Base-by-base conservation (phyloP, 2,888 invertebrate genomes). In the Cryptocheilus praepositus region DNA sequence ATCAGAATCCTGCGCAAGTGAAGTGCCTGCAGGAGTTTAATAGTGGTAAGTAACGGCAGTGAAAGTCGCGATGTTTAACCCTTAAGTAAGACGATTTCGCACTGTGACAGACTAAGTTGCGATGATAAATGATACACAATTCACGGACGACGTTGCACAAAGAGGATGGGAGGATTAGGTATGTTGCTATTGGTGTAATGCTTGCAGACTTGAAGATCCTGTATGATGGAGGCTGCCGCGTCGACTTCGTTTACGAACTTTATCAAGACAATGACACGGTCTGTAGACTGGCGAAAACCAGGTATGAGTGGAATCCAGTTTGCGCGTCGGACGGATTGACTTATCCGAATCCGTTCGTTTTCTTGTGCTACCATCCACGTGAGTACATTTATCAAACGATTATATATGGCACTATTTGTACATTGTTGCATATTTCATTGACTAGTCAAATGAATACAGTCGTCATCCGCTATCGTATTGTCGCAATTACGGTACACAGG, bases 221-320 rank as follows among this genome's bases (percentile, higher is more conserved):
- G 19, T 81, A 84, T 51, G 79, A 81, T 16, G 82, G 84, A 11
- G 83, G 83, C 11, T 86, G 85, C 71, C 79, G 63, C 7, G 77
- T 82, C 16, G 60, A 71, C 4, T 77, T 82, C 43, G 81, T 82
- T 13, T 67, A 79, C 22, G 52, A 62, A 7, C n/a, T 72, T 25
- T 70, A 73, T 43, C 66, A 74, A 2, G 52, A 69, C 13, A 74
- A 71, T 2, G 60, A 71, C 15, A 65, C 67, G 19, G 70, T 82
- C 13, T 85, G 86, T 59, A 61, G 73, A 36, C 66, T 83, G 22
- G 76, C 83, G 15, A 74, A 67, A 45, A 72, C 64, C 21, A 72
- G 80, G 46, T 82, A 82, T 70, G 86, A 85, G 62, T 80, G 83
- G 80, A 85, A 84, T 71, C 82, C 85, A 1, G 71, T 85, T 2